These are phyloP conservation scores for Pseudomugil tenellus DNA, from an alignment of 2,797 vertebrate species.

Conservation along the genomic window DNA sequence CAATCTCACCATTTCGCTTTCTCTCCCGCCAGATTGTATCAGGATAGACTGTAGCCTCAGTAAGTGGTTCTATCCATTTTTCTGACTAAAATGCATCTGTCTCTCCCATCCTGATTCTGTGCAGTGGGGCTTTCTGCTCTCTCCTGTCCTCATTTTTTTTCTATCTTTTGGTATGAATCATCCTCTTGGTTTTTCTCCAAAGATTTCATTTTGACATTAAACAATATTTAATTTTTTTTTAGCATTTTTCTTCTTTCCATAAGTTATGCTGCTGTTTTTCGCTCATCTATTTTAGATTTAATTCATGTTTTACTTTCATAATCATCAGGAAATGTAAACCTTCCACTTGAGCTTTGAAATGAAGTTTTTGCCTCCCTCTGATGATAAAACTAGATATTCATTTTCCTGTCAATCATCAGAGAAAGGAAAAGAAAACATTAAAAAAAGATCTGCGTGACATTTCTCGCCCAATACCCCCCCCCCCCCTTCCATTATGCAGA, in stretches of 20 bases:
- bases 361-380: slow-evolving; percentile 31
- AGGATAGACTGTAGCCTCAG: slow-evolving; percentile 97
- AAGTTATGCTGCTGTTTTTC: slow-evolving; percentile 32
- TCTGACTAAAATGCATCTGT: slow-evolving; percentile 69
- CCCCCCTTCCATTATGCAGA: slow-evolving; percentile 17
- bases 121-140: slow-evolving; percentile 54
- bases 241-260: neutral
- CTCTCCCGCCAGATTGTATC: slow-evolving; percentile 95
- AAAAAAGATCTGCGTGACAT: slow-evolving; percentile 61
- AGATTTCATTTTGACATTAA: neutral
- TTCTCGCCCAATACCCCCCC: too few species aligned
- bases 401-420: slow-evolving; percentile 49
- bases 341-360: slow-evolving; percentile 31
- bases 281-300: slow-evolving; percentile 27
- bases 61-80: slow-evolving; percentile 87
- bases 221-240: neutral
- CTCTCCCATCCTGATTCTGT: slow-evolving; percentile 64
- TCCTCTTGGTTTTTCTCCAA: neutral
- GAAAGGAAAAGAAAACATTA: slow-evolving; percentile 21
- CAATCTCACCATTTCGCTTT: slow-evolving; percentile 89
- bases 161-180: neutral
- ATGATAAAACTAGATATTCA: slow-evolving; percentile 34
- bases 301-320: slow-evolving; percentile 42
- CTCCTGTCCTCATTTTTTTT: slow-evolving; percentile 2
- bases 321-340: slow-evolving; percentile 28